phyloP scores from a whole-genome alignment of 2,888 invertebrate genomes.

The Salpingus planirostris region DNA sequence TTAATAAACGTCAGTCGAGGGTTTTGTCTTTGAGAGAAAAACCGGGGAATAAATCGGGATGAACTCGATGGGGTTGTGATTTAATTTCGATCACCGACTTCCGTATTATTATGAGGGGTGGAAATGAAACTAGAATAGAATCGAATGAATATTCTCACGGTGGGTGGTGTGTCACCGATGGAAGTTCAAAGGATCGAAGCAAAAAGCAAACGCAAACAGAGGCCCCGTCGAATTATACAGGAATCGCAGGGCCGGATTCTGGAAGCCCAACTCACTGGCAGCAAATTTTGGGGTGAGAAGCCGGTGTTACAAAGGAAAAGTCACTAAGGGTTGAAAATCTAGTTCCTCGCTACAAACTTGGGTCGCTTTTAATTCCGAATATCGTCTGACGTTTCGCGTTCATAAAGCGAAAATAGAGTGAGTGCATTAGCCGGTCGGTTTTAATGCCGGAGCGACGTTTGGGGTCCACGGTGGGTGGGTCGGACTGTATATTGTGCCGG shows the following conservation, averaged over 20 bases:
- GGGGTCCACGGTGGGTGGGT: conserved; percentile 19
- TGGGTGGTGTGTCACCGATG: conserved; percentile 7
- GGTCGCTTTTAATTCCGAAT: no score
- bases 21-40: conserved; percentile 1
- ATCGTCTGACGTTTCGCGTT: no score
- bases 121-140: conserved; percentile 2
- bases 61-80: neutral
- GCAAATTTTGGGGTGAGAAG: no score
- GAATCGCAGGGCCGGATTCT: conserved; percentile 8
- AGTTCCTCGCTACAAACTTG: no score
- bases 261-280: neutral
- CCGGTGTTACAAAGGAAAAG: no score
- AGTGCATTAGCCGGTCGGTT: conserved; percentile 8
- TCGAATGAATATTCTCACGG: conserved; percentile 11
- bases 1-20: conserved; percentile 5
- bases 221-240: no score
- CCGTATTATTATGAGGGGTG: neutral
- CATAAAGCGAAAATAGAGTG: neutral
- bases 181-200: conserved; percentile 12
- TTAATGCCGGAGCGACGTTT: no score
- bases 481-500: no score
- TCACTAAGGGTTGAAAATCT: no score
- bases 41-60: neutral
- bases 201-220: conserved; percentile 5
- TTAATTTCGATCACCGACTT: neutral